phyloP scores from a whole-genome alignment of 1,140 invertebrate genomes.

The Rhizoglyphus robini region DNA sequence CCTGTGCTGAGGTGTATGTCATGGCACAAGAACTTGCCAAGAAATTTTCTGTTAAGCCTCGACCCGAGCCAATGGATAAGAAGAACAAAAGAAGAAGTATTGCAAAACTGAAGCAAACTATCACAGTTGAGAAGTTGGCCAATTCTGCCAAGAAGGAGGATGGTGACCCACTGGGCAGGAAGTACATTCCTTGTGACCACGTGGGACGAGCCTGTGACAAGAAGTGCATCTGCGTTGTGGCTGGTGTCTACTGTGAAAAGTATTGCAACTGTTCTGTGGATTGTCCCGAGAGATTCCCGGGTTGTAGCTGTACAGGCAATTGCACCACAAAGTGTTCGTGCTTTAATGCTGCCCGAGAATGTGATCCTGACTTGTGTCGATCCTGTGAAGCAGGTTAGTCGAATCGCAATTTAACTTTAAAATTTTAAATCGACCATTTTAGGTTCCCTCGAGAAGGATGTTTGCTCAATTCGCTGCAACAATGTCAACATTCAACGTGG shows the following conservation, averaged over 20 bases:
- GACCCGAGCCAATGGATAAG: conserved; percentile 43
- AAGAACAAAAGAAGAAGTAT: conserved; percentile 80
- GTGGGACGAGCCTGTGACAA: conserved; percentile 75
- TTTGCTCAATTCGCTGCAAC: conserved; percentile 69
- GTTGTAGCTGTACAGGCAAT: conserved; percentile 91
- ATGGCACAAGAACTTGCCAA: too few relatives aligned
- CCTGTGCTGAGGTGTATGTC: not conserved
- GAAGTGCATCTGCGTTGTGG: conserved; percentile 74
- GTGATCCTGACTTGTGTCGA: conserved; percentile 95
- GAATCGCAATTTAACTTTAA: not conserved
- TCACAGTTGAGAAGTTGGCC: conserved; percentile 71
- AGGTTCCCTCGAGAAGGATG: conserved; percentile 52
- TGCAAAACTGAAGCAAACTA: conserved; percentile 46
- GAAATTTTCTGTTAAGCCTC: not conserved
- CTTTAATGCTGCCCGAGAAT: conserved; percentile 92
- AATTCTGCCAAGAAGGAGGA: conserved; percentile 57
- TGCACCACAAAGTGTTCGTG: conserved; percentile 98
- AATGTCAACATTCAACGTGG: conserved; percentile 93
- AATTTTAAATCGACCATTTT: conserved; percentile 3
- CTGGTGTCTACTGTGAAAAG: conserved; percentile 95
- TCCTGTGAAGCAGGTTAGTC: conserved; percentile 66
- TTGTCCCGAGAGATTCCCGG: conserved; percentile 90
- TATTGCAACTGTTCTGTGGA: conserved; percentile 91
- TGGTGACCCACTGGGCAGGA: not conserved
- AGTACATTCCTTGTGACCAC: conserved; percentile 86